Evolutionary conservation across 2,888 invertebrate species (phyloP), one percentile per base, ranked within the genome.

Genomic region (Trissolcus japonicus): DNA sequence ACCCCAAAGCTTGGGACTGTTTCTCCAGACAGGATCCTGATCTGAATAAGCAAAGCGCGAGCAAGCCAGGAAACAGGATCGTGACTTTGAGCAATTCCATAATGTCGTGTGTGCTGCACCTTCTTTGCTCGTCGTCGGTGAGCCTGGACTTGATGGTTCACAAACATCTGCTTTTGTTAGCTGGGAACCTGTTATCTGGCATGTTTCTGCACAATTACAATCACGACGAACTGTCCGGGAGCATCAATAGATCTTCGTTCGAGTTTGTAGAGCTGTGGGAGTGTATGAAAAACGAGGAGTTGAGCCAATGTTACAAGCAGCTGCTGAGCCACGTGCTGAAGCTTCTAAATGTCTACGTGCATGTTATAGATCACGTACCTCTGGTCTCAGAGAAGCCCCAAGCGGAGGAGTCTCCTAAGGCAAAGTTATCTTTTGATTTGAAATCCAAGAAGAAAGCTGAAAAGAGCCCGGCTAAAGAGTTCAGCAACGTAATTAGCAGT

Each of bases 291-390:
- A 86, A 88, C 88, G 91, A 84, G 81, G 90, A 25, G 84, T 89
- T 76, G 65, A 83, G 62, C 53, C 84, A 0, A 86, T 80, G 84
- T 57, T 80, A 87, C 63, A 94, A 95, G 80, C 91, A 92, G 62
- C 91, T 94, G 66, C 88, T 95, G 9, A 91, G 90, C 73, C 94
- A 95, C 62, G 91, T 94, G 0, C 85, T 94, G 53, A 93, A 93
- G 83, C 89, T 95, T 83, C 87, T 96, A 69, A 95, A 95, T 86
- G 92, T 95, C 21, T 92, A 94, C 82, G 92, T 93, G 65, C 95
- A 95, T 86, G 92, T 95, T 80, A 91, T 95, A 77, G 95, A 95
- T 82, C 95, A 95, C 86, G 75, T 85, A 21, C 85, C 81, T 4
- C 40, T 83, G 29, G 81, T 90, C 1, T 90, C 89, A 71, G 86